Base-by-base conservation (phyloP, 2,888 invertebrate genomes). In the Drosophila histrio region DNA sequence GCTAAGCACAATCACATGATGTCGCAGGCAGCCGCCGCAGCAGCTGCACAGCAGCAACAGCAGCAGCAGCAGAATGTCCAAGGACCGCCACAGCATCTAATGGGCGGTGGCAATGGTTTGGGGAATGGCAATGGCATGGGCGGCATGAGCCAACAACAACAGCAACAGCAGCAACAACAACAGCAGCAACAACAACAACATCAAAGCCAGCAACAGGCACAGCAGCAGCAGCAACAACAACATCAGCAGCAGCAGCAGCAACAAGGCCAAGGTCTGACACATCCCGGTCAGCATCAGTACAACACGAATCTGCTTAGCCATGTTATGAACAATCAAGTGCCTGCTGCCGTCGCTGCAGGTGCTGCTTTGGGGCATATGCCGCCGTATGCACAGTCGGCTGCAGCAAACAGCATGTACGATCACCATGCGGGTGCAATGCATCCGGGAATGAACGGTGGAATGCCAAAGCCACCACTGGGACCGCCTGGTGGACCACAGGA, bases 1-100 rank as follows among this genome's bases (percentile, higher is more conserved):
- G 91, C 89, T 21, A 91, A 91, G 72, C 91, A 91, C 50, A 90
- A 90, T 82, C 90, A 90, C 43, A 90, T 90, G 89, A 89, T 90
- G 89, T 89, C 90, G n/a, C 90, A 90, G 78, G 90, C 86, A 34
- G 90, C 90, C 5, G 89, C 89, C n/a, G 90, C 81, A 19, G 87
- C 77, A 5, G 90, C 90, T 21, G 83, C 86, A 6, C 87, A 87
- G n/a, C 93, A 93, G 93, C 93, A 77, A 7, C 86, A 81, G 13
- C 93, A 93, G 61, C 93, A 93, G 60, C 92, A 93, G 36, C 93
- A 93, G 71, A 93, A 93, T 63, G 93, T 93, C 50, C 93, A 89
- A 56, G 87, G 84, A 26, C 86, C 83, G 19, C 93, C 93, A 74
- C 93, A 93, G 85, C 93, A 93, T 89, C 92, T 84, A 2, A 88